phyloP scores from a whole-genome alignment of 2,113 vertebrate species.

The Phasianus colchicus region DNA sequence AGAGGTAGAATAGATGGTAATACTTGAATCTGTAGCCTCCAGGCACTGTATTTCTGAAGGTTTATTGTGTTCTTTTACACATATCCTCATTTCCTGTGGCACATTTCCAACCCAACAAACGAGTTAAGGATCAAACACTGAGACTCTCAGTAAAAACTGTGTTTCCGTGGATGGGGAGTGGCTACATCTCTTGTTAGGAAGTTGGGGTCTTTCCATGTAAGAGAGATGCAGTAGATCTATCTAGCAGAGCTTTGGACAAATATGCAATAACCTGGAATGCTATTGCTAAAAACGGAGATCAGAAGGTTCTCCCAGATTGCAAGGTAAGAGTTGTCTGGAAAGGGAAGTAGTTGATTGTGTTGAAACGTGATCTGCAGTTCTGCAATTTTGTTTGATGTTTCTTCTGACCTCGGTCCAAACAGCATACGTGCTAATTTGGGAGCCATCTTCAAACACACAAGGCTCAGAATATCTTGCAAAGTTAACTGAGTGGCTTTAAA shows the following conservation, averaged over 20 bases:
- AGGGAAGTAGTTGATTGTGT: background rate
- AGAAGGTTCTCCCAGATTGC: background rate
- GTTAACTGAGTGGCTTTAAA: background rate
- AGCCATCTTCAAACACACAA: background rate
- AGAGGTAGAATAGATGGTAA: background rate
- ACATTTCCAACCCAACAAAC: background rate
- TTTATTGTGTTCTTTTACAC: background rate
- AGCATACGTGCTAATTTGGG: background rate
- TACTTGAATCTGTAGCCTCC: background rate
- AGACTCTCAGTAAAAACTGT: background rate
- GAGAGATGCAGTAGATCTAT: background rate
- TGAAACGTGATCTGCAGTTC: background rate
- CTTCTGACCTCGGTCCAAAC: background rate
- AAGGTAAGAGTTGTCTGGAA: background rate
- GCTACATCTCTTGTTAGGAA: background rate
- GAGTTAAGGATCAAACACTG: rapidly evolving
- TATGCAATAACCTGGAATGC: background rate
- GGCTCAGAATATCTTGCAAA: background rate
- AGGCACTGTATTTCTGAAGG: background rate
- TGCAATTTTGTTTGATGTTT: background rate
- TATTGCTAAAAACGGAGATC: background rate
- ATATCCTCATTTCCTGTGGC: background rate
- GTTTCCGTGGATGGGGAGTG: rapidly evolving
- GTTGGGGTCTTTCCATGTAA: background rate
- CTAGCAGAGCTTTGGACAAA: background rate